Base-by-base conservation (phyloP, 2,888 invertebrate species). In the Thyatira batis region DNA sequence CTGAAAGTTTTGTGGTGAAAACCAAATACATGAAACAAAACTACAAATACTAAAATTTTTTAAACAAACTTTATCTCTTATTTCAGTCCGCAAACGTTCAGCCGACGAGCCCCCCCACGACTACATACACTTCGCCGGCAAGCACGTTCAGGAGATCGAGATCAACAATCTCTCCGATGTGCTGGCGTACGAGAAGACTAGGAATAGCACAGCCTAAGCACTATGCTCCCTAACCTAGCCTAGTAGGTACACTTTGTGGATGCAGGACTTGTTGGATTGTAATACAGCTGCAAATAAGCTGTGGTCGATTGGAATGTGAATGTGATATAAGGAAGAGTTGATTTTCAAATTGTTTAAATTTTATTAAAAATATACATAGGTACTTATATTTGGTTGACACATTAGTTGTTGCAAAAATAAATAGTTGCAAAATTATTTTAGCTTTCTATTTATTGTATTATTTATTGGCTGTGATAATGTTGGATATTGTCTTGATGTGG, bases 71-170 rank as follows among this genome's bases (percentile, higher is more conserved):
- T 81, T 30, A 1, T 11, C 2, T 13, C 2, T 39, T 1, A 13
- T 86, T 86, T 13, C 88, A 95, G 95, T 95, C 52, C 93, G 89
- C 75, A 95, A 95, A 82, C 93, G 95, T 10, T 88, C 92, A 0
- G 86, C 73, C 13, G 85, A 84, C 52, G 84, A 79, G 4, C 86
- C 91, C 0, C 89, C 60, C 73, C 93, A 71, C 43, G 94, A 95
- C 73, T 97, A 95, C 87, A 94, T 95, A 51, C 95, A 95, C 76
- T 97, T 96, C 87, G 94, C 96, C 21, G 97, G 97, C 11, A 94
- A 93, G 52, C 94, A 94, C 69, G 94, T 97, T 56, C 92, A 95
- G 69, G 95, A 96, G 87, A 93, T 95, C 58, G 93, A 95, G 78
- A 94, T 97, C 71, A 79, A 94, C 65, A 96, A 97, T 84, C 87